Evolutionary conservation across 2,797 vertebrate species (phyloP).

Genomic region (Myotis vivesi): DNA sequence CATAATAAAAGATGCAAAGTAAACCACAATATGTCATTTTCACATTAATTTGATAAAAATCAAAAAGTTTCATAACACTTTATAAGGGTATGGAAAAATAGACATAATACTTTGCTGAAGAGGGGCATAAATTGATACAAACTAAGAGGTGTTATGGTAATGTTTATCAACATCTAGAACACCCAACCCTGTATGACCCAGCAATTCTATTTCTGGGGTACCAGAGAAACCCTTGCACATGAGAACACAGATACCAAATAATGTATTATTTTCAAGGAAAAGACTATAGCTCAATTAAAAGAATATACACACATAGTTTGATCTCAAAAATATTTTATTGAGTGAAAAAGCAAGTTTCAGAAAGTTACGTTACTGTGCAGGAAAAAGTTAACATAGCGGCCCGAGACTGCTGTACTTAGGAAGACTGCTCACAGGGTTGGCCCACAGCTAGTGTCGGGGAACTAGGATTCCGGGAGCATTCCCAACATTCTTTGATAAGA

Average conservation of each 20-base stretch:
- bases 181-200: neutral
- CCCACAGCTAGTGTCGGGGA: neutral
- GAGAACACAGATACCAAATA: neutral
- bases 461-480: neutral
- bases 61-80: neutral
- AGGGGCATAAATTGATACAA: neutral
- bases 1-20: neutral
- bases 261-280: slow-evolving; percentile 28
- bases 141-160: neutral
- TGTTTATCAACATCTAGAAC: neutral
- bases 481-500: neutral
- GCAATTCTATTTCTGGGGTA: neutral
- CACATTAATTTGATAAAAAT: neutral
- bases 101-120: neutral
- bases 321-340: slow-evolving; percentile 22
- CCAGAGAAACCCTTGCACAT: neutral
- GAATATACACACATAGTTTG: neutral
- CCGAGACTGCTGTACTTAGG: neutral
- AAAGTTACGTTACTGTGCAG: neutral
- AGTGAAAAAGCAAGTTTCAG: neutral
- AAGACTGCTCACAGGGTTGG: neutral
- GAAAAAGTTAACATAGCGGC: neutral
- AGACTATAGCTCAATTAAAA: neutral
- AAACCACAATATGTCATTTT: neutral
- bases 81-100: neutral